Conservation (phyloP, 2,797 vertebrate species). For the Acipenser oxyrinchus region DNA sequence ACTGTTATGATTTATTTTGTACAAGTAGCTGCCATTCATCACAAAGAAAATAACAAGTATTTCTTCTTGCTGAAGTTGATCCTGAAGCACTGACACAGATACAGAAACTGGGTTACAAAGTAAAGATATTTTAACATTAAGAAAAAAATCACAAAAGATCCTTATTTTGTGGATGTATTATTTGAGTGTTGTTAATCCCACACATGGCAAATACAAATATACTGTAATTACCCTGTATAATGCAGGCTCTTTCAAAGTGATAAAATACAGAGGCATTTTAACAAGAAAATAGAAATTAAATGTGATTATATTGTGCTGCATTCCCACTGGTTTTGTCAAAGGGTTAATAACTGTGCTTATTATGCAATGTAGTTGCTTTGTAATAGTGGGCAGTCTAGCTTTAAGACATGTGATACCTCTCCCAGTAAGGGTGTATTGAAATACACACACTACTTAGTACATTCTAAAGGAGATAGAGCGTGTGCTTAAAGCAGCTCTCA, state of each 20-base stretch:
- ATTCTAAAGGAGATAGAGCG: constrained; percentile 58
- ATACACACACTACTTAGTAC: constrained; percentile 64
- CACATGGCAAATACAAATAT: too few species aligned
- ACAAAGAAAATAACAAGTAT: constrained; percentile 27
- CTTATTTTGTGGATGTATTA: too few species aligned
- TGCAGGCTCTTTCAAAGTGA: too few species aligned
- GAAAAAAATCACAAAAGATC: constrained; percentile 9
- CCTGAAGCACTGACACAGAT: constrained; percentile 33
- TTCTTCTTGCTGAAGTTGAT: constrained; percentile 27
- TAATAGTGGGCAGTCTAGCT: constrained; percentile 70
- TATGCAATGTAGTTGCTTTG: constrained; percentile 46
- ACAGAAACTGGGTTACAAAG: constrained; percentile 20
- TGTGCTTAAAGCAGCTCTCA: constrained; percentile 55
- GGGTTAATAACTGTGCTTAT: constrained; percentile 46
- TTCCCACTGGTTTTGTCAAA: constrained; percentile 16
- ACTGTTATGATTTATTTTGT: constrained; percentile 17
- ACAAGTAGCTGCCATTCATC: constrained; percentile 24
- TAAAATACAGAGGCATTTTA: too few species aligned
- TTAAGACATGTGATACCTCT: constrained; percentile 81
- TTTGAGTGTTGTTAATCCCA: too few species aligned
- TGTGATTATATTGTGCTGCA: neutral
- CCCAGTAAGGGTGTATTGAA: constrained; percentile 70
- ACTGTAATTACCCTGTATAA: too few species aligned
- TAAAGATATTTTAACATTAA: constrained; percentile 22
- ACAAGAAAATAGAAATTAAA: too few species aligned